Base-by-base conservation (phyloP, 1,140 invertebrate species). In the Leptonema lineaticorne region DNA sequence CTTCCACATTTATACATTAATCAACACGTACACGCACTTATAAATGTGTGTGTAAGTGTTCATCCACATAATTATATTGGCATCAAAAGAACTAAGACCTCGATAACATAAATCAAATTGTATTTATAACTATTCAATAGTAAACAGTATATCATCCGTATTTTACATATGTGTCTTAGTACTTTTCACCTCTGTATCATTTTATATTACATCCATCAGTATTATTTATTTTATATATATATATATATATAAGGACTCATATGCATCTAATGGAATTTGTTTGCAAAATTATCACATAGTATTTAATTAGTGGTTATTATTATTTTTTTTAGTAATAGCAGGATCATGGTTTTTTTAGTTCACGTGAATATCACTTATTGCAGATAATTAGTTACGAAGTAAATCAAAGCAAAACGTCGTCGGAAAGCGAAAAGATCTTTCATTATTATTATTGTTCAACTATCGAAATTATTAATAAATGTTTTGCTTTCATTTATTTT, bases 181-280 rank as follows among this genome's bases (percentile, higher is more conserved):
- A 26, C 33, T 50, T 53, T 53, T 20, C 24, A 53, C 28, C 29
- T n/a, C 50, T n/a, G 28, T 20, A 46, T 50, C 62, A 50, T 30
- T 27, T 16, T n/a, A 24, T n/a, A n/a, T n/a, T 28, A 53, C 63
- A 50, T 50, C 53, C 63, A 64, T 64, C 37, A 11, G 18, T 53
- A 53, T 50, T 30, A n/a, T n/a, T n/a, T n/a, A n/a, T n/a, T n/a
- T n/a, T n/a, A n/a, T n/a, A n/a, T n/a, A n/a, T n/a, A n/a, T n/a
- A n/a, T n/a, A n/a, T 48, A 48, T 64, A 20, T 64, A 41, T 50
- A 64, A 45, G 22, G 24, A 64, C 53, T 6, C 27, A 33, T 29
- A 33, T 64, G 63, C 63, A 64, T 64, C 63, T 26, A 46, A 53
- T 64, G 63, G 27, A 64, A 64, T 48, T 50, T 28, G 29, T 64